Conservation (phyloP, 2,888 invertebrate genomes). For the Neoascia interrupta region DNA sequence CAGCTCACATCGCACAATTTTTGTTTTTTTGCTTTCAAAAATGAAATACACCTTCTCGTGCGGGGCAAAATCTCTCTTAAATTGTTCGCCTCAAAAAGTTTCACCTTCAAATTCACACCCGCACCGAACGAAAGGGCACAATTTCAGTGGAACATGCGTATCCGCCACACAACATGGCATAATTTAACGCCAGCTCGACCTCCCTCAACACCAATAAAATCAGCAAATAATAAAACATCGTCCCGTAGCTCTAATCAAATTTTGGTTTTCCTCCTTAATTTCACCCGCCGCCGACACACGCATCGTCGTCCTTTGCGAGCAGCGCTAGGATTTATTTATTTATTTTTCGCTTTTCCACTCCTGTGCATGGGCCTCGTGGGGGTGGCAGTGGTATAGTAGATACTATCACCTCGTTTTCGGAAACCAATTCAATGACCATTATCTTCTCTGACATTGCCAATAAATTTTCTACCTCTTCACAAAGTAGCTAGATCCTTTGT, state of each 20-base stretch:
- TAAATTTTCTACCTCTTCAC: too few species aligned
- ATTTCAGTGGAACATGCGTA: too few species aligned
- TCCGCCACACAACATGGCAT: constrained; percentile 5
- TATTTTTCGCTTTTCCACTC: constrained; percentile 16
- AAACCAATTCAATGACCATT: constrained; percentile 6
- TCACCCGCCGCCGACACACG: constrained; percentile 1
- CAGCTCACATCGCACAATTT: too few species aligned
- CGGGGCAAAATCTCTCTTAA: too few species aligned
- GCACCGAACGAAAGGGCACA: not conserved
- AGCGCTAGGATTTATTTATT: not conserved
- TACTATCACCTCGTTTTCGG: not conserved
- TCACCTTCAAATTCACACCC: constrained; percentile 6
- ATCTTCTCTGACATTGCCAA: not conserved
- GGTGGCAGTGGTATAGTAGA: not conserved
- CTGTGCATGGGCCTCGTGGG: too few species aligned
- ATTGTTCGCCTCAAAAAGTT: too few species aligned
- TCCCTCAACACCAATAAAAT: constrained; percentile 19
- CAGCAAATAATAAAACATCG: constrained; percentile 12
- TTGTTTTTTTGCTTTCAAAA: too few species aligned
- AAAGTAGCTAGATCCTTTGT: too few species aligned
- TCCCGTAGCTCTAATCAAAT: constrained; percentile 34
- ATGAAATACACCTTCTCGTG: too few species aligned
- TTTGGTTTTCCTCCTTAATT: constrained; percentile 3
- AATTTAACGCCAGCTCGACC: constrained; percentile 4
- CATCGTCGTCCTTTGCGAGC: constrained; percentile 7